Base-by-base conservation (phyloP, 2,888 invertebrate species). In the Macrophya alboannulata region DNA sequence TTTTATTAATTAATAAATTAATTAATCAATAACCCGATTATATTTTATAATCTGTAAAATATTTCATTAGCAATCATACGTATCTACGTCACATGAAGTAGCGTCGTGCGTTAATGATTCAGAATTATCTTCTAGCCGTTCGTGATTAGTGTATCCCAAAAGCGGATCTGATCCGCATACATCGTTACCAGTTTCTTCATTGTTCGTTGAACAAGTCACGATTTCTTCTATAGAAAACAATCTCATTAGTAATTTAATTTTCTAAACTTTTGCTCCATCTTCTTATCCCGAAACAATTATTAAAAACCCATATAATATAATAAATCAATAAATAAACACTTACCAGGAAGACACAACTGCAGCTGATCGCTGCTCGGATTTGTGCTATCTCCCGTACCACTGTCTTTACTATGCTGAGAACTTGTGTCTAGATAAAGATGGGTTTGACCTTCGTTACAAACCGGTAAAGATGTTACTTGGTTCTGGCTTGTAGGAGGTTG, bases 381-480 rank as follows among this genome's bases (percentile, higher is more conserved):
- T 43, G 96, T 97, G 83, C 97, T 97, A 92, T 97, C 97, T 84
- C 97, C 97, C 84, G 97, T 97, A 74, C 97, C 97, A 94, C 97
- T 97, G 92, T 97, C 97, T 94, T 97, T 97, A 90, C 97, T 97
- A 92, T 96, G 96, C 91, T 97, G 97, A 6, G 97, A 97, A 91
- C 96, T 94, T 92, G 96, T 96, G 93, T 97, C 97, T 86, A 96
- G 94, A 89, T 94, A 95, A n/a, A 94, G 89, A 72, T 93, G 92
- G 4, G 91, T 91, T 68, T 93, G 91, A 10, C 91, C 90, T 10
- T 92, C 92, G 0, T 90, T 88, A 8, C 88, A 88, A 4, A 90
- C 89, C 10, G 88, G 82, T 59, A 88, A 65, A 40, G 62, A 25
- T 21, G 31, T 17, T 15, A n/a, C 37, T 71, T 83, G 83, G 10